Evolutionary conservation across 2,797 vertebrate species (phyloP).

Genomic region (Enteromius viviparus): DNA sequence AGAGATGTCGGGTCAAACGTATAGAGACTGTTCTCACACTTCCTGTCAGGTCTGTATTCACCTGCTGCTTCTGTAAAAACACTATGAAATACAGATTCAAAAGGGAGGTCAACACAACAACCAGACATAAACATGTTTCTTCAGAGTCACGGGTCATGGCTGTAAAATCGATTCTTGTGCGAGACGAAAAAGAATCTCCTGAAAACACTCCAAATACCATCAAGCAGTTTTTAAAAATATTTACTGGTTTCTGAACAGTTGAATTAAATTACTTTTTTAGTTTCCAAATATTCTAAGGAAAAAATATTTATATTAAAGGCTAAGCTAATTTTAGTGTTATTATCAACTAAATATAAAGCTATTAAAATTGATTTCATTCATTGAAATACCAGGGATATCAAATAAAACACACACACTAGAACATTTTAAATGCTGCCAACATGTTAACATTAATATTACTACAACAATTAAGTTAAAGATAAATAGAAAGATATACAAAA

Average conservation of each 20-base stretch:
- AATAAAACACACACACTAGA: background rate
- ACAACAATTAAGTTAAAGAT: background rate
- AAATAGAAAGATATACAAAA: background rate
- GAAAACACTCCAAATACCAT: background rate
- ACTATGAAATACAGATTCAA: constrained; percentile 3
- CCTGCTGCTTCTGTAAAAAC: constrained; percentile 13
- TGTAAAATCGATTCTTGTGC: background rate
- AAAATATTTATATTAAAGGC: background rate
- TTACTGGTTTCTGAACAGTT: background rate
- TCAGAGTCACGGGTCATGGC: background rate
- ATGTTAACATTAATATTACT: too few relatives aligned
- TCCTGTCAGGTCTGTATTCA: background rate
- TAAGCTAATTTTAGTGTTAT: background rate
- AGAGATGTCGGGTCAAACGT: background rate
- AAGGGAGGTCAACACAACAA: background rate
- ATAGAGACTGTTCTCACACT: constrained; percentile 10
- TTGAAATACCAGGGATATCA: background rate
- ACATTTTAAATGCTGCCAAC: background rate
- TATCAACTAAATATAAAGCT: background rate
- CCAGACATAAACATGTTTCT: constrained; percentile 4
- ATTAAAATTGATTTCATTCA: background rate
- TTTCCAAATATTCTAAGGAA: background rate
- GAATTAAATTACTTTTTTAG: background rate
- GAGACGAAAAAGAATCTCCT: background rate
- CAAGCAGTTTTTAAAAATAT: background rate